Evolutionary conservation across 2,113 vertebrate species (phyloP), one percentile per base, ranked within the genome.

Genomic region (Tenrec ecaudatus): DNA sequence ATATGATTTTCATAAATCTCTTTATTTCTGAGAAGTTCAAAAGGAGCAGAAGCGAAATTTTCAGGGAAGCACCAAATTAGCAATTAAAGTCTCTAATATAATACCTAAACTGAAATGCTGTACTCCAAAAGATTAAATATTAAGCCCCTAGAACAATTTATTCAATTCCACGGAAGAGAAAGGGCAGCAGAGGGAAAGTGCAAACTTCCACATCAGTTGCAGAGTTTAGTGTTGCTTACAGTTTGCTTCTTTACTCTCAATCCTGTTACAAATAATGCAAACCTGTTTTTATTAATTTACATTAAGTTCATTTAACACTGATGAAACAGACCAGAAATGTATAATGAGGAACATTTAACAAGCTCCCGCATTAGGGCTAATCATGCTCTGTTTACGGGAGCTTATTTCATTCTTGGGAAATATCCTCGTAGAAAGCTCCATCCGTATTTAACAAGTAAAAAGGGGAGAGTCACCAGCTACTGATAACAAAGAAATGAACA

Each of bases 401-500:
- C 96, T 97, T 96, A 92, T 92, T 97, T 98, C 95, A 92, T 97
- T 97, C 98, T 97, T 96, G 96, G 80, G 95, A 93, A 96, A 94
- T 94, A 96, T 96, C 95, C 96, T 95, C 80, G 97, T 95, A 97
- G 94, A 97, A 97, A 97, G 96, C 73, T 96, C 96, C 93, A 82
- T 96, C 97, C 96, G 95, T 97, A 97, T 95, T 96, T 97, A 98
- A 97, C 97, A 98, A 97, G 93, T 95, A 79, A 84, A 97, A 97
- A 95, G 96, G 94, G 95, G 77, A 97, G 95, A 97, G 91, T 97
- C 96, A 95, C 95, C 95, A 97, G 96, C 97, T 96, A 97, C 88
- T 84, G 98, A 97, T 98, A 98, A 98, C 98, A 98, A 98, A 98
- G 97, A 98, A 98, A 97, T 96, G 98, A 98, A 98, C 98, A 98